These are phyloP conservation scores for Leptodirus hochenwartii DNA, from an alignment of 2,888 invertebrate genomes.

Conservation along the genomic window DNA sequence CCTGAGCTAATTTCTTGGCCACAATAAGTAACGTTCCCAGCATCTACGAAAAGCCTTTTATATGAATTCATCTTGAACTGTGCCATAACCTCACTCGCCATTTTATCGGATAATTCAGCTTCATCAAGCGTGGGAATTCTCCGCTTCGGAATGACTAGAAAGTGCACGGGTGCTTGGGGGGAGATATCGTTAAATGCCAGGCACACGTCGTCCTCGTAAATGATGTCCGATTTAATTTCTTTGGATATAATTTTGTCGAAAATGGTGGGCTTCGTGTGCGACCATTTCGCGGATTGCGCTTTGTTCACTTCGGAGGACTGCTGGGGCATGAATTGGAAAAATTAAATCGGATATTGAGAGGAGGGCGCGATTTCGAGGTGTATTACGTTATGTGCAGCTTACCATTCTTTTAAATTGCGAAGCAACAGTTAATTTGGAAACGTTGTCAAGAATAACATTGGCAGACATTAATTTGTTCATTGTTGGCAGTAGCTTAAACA, in stretches of 20 bases:
- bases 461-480: no score
- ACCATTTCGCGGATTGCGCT: constrained; percentile 16
- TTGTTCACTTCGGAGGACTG: constrained; percentile 24
- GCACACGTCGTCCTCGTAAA: constrained; percentile 65
- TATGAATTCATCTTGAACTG: constrained; percentile 2
- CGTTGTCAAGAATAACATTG: no score
- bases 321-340: no score
- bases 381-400: no score
- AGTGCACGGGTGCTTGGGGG: constrained; percentile 71
- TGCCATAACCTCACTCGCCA: constrained; percentile 15
- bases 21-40: constrained; percentile 53
- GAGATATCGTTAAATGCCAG: constrained; percentile 64
- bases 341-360: no score
- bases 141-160: constrained; percentile 66
- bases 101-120: constrained; percentile 33
- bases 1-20: constrained; percentile 44
- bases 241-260: constrained; percentile 64
- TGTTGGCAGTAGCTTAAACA: no score
- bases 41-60: constrained; percentile 33
- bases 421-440: no score
- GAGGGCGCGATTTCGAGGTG: no score
- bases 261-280: constrained; percentile 33
- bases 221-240: constrained; percentile 62
- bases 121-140: constrained; percentile 45
- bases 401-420: no score